A percentile compares a stretch with the other conserved stretches of the same genome.
phyloP scores from a whole-genome alignment of 2,113 vertebrate species.

The Myrmophylax atrothorax region DNA sequence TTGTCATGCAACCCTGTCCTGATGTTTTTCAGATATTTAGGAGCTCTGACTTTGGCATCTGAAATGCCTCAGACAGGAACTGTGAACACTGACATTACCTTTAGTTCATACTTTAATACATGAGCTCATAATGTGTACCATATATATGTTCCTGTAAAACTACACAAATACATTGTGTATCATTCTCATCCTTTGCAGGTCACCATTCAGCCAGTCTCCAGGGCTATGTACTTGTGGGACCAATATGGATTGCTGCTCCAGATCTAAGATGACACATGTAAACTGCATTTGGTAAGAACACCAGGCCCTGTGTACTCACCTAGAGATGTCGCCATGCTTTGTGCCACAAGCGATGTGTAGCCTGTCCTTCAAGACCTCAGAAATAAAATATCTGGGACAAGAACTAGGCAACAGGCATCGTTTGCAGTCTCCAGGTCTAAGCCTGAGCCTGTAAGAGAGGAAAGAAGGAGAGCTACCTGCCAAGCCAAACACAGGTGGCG shows the following conservation, averaged over 20 bases:
- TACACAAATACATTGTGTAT: background rate
- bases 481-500: conserved; percentile 26
- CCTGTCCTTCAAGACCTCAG: background rate
- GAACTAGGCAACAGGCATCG: background rate
- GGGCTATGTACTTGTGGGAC: conserved; percentile 56
- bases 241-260: conserved; percentile 26
- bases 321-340: background rate
- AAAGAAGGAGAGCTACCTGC: background rate
- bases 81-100: background rate
- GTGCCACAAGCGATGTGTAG: fast-evolving
- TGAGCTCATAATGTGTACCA: background rate
- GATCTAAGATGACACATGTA: background rate
- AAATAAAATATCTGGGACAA: background rate
- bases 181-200: background rate
- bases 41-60: background rate
- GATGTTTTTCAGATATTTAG: background rate
- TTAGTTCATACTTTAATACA: background rate
- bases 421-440: background rate
- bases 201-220: background rate
- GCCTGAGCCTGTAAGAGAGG: background rate
- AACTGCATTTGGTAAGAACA: conserved; percentile 42
- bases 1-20: background rate
- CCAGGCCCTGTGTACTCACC: background rate
- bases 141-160: background rate
- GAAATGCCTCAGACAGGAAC: background rate